Evolutionary conservation across 2,888 invertebrate species (phyloP), one percentile per base, ranked within the genome.

Genomic region (Celastrina argiolus): DNA sequence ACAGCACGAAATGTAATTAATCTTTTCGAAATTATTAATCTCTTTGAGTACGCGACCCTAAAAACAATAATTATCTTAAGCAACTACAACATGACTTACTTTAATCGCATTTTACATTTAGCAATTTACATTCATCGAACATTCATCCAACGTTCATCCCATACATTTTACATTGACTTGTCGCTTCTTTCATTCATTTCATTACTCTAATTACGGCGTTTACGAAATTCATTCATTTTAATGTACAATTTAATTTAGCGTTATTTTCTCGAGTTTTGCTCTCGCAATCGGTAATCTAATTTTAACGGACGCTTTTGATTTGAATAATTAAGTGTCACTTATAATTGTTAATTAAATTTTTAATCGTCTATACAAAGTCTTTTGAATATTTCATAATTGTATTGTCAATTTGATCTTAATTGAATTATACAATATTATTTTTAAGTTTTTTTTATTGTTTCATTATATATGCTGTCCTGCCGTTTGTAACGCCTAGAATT

Each of bases 321-420:
- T 12, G 51, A 22, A 51, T 51, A 51, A 51, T 51, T 51, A 51
- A 51, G 51, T 51, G 51, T 26, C 51, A 51, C 22, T 51, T 51
- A 26, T 51, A 12, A 26, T 4, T 51, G 51, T 22, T 51, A 14
- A 51, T 26, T 51, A 51, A 51, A 51, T 22, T 26, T 22, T 51
- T 26, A 26, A 51, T 26, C 26, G 12, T 51, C 5, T 26, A 26
- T 22, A 51, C 26, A 1, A 51, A 51, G 5, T 51, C 0, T 16
- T 22, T 51, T 18, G 3, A 3, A 1, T 45, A 42, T 7, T 42
- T 16, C 16, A 7, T 16, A 18, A 22, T 51, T 3, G 22, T 22
- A 12, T 22, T n/a, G n/a, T 51, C 18, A 51, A 51, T 7, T 42
- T 42, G 14, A 4, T 41, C 14, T n/a, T 39, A n/a, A 14, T 39